Conservation (phyloP, 2,797 vertebrate genomes). For the Darevskia nairensis region DNA sequence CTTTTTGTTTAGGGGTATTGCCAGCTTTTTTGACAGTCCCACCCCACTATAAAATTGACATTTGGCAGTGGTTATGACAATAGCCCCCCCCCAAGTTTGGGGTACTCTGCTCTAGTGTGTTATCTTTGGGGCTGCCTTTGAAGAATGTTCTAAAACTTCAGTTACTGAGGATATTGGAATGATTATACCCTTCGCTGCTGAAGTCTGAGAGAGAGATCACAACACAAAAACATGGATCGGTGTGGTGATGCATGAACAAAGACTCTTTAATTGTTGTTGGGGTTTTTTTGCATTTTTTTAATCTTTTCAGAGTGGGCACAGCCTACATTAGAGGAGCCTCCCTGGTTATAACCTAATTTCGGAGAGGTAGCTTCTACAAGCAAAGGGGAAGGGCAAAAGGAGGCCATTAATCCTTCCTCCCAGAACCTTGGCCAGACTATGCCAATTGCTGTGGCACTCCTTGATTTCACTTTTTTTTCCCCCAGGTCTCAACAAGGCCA, state of each 20-base stretch:
- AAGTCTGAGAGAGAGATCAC: not conserved
- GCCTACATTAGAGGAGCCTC: not conserved
- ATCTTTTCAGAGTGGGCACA: not conserved
- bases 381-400: not conserved
- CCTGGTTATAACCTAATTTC: not conserved
- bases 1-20: too few relatives aligned
- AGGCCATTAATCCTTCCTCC: not conserved
- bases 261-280: too few relatives aligned
- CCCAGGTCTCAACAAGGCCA: too few relatives aligned
- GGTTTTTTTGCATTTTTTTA: not conserved
- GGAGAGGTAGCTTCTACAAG: not conserved
- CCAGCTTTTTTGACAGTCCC: too few relatives aligned
- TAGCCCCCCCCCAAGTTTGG: too few relatives aligned
- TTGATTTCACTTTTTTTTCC: too few relatives aligned
- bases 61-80: too few relatives aligned
- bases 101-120: not conserved
- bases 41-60: too few relatives aligned
- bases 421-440: not conserved
- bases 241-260: not conserved
- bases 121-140: too few relatives aligned
- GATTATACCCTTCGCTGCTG: not conserved
- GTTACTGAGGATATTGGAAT: not conserved
- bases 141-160: too few relatives aligned
- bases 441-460: not conserved
- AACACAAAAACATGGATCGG: not conserved